A percentile compares a stretch with the other conserved stretches of the same genome.
phyloP scores from a whole-genome alignment of 2,888 invertebrate species.

The Lasioglossum figueresi region DNA sequence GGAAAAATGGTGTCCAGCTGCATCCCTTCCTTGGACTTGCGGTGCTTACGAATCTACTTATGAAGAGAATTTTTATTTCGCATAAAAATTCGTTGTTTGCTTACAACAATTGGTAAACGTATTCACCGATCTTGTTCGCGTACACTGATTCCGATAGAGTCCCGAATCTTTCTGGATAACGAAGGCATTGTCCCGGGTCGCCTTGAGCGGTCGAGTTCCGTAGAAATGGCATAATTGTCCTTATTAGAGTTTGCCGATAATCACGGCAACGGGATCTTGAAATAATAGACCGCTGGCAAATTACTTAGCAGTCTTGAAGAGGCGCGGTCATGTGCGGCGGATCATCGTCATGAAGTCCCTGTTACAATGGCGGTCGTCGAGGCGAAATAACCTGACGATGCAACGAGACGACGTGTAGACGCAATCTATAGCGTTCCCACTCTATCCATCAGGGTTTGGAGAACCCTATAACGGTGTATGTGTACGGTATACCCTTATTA shows the following conservation, averaged over 20 bases:
- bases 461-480: background rate
- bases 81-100: too few relatives aligned
- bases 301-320: slow-evolving; percentile 74
- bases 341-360: slow-evolving; percentile 54
- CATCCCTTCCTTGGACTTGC: background rate
- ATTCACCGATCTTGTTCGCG: slow-evolving; percentile 13
- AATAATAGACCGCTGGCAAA: slow-evolving; percentile 77
- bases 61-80: background rate
- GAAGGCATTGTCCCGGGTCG: slow-evolving; percentile 75
- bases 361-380: slow-evolving; percentile 17
- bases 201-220: slow-evolving; percentile 78
- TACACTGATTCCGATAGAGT: slow-evolving; percentile 8
- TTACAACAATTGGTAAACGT: background rate
- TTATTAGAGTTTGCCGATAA: slow-evolving; percentile 81
- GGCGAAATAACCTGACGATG: slow-evolving; percentile 17
- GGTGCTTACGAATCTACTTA: background rate
- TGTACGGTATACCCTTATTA: background rate
- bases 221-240: slow-evolving; percentile 81
- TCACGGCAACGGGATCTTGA: slow-evolving; percentile 75
- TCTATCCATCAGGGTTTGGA: background rate
- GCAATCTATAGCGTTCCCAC: background rate
- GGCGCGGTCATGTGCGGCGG: slow-evolving; percentile 56
- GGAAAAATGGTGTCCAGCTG: background rate
- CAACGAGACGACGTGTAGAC: background rate
- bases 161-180: slow-evolving; percentile 57